Base-by-base conservation (phyloP, 1,140 invertebrate genomes). In the Papilio helenus region DNA sequence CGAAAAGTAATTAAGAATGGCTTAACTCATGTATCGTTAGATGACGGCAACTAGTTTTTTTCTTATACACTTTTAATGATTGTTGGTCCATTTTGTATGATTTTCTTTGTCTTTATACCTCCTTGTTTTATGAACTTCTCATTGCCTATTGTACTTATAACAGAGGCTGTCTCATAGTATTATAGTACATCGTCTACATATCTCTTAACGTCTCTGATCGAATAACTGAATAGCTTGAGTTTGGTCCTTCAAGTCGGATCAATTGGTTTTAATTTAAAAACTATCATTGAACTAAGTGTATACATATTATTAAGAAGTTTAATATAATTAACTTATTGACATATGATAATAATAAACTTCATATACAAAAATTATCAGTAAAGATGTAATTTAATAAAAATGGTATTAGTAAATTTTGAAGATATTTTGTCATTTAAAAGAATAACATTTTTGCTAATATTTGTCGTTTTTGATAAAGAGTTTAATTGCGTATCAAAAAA, bases 191-290 rank as follows among this genome's bases (percentile, higher is more conserved):
- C n/a, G 7, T 55, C 51, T 55, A 55, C 51, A 55, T 55, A 68
- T 29, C 23, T 58, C 20, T 34, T 26, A 29, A 16, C n/a, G 29
- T 68, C 12, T 20, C 14, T 68, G 55, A 29, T 23, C n/a, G n/a
- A n/a, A n/a, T n/a, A n/a, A n/a, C 26, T 23, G 23, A 46, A 18
- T 61, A 12, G 14, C 8, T 68, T 68, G 14, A 29, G 3, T 29
- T 65, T 68, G 61, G 61, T 68, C 61, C 61, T 68, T 29, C 26
- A 14, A 68, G 61, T 12, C 61, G 61, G 61, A 68, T 68, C 14
- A 4, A 55, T 18, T 10, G 3, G 23, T 68, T 68, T 29, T 29
- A 68, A 29, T 29, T 61, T 61, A 10, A 61, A 61, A 61, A 9
- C 1, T 26, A 10, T 61, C 26, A 23, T 7, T 18, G 20, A 61